Evolutionary conservation across 2,888 invertebrate genomes (phyloP), one percentile per base, ranked within the genome.

Genomic region (Hyposoter dolosus): DNA sequence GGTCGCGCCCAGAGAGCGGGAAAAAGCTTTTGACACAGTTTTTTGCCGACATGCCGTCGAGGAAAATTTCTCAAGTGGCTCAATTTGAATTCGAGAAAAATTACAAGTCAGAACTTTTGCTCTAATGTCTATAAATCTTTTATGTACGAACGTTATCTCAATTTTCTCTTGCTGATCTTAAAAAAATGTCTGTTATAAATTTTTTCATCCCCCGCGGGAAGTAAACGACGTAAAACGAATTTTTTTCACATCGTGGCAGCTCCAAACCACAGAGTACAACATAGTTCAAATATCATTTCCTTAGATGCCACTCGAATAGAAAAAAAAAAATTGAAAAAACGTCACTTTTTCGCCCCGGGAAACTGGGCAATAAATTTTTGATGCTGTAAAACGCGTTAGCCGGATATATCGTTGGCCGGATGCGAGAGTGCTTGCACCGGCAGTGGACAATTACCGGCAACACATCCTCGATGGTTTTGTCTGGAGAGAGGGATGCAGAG

Each of bases 401-500:
- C 71, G 65, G 72, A 50, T 74, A 50, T 72, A 65, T 80, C 40
- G 63, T 63, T 72, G 72, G 74, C 66, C 65, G 68, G 72, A 76
- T 74, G 53, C 81, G 74, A 82, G 60, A 60, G 69, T 17, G 66
- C 43, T 35, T 35, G 83, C 63, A 80, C 80, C 84, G 71, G 84
- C 84, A 65, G 71, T 69, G 43, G 56, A 75, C 84, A 84, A 84
- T 84, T 84, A 84, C 84, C 76, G 56, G 74, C 74, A 68, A 43
- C 75, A 66, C 81, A 75, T 63, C 71, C 63, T 35, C 35, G 56
- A 53, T 45, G 53, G 53, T 81, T 66, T 66, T 35, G 50, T 35
- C 9, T 9, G 35, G 32, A 19, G 15, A 66, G 50, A 35, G 28
- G 19, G 47, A 45, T 9, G 7, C 35, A 35, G 65, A 45, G 63